Conservation (phyloP, 35 echinoderm and acorn worm genomes). For the Ophiothrix spiculata region DNA sequence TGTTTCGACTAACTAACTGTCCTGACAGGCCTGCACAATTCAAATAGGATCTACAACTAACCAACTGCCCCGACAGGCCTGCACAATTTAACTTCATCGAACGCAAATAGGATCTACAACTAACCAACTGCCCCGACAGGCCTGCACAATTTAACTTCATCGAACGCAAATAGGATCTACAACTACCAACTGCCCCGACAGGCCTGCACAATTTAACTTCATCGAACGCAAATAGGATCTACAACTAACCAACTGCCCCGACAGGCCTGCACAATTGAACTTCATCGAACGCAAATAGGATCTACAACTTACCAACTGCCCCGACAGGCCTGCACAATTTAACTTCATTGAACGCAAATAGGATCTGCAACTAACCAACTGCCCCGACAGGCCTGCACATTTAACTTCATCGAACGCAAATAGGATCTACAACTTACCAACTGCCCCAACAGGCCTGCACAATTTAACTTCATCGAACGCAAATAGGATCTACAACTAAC, state of each 20-base stretch:
- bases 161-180: too few species aligned
- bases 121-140: conserved; percentile 65
- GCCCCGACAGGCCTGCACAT: too few species aligned
- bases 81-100: too few species aligned
- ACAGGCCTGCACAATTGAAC: background rate
- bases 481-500: too few species aligned
- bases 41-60: conserved; percentile 58
- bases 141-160: conserved; percentile 70
- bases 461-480: conserved; percentile 65
- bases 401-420: too few species aligned
- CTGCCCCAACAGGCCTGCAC: conserved; percentile 60
- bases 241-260: background rate
- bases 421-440: too few species aligned
- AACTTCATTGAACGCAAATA: conserved; percentile 23
- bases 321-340: background rate
- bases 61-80: too few species aligned
- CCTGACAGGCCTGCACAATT: conserved; percentile 67
- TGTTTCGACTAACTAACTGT: conserved; percentile 65
- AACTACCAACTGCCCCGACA: background rate
- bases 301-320: background rate
- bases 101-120: too few species aligned
- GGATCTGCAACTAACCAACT: too few species aligned
- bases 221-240: background rate
- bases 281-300: background rate
- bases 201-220: background rate